phyloP scores from a whole-genome alignment of 2,888 invertebrate genomes.

The Erynnis tages region DNA sequence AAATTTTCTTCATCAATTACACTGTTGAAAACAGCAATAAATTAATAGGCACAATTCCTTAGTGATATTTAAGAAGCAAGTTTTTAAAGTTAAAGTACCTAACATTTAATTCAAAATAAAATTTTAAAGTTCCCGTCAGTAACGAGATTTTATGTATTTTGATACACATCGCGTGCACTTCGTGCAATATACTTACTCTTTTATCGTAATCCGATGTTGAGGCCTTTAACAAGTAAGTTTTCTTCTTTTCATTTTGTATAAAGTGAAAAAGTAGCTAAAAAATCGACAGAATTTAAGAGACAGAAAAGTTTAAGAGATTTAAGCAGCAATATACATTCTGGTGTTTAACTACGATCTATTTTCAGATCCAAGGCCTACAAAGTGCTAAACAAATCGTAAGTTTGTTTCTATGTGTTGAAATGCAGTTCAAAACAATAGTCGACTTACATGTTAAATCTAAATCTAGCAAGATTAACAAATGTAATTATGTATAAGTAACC shows the following conservation, averaged over 20 bases:
- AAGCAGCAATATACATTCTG: slow-evolving; percentile 1
- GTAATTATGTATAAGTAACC: no score
- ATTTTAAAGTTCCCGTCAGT: not conserved
- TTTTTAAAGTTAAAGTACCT: no score
- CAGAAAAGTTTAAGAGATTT: slow-evolving; percentile 4
- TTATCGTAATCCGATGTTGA: not conserved
- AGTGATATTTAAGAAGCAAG: no score
- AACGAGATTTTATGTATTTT: not conserved
- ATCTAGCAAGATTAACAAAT: no score
- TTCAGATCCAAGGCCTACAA: slow-evolving; percentile 8
- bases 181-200: not conserved
- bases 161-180: slow-evolving; percentile 3
- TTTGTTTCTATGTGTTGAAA: slow-evolving; percentile 5
- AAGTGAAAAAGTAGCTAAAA: not conserved
- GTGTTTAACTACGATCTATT: slow-evolving; percentile 7
- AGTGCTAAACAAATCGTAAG: slow-evolving; percentile 11
- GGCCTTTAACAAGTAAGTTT: slow-evolving; percentile 4
- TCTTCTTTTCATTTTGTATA: not conserved
- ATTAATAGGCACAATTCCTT: no score
- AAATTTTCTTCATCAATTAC: no score
- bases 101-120: no score
- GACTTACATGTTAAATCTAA: not conserved
- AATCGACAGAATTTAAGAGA: not conserved
- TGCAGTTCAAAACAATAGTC: not conserved
- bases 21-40: no score